Percentiles rank a stretch among this genome's conserved stretches.
Conservation (phyloP, 2,113 vertebrate species). For the Periophthalmodon schlosseri region DNA sequence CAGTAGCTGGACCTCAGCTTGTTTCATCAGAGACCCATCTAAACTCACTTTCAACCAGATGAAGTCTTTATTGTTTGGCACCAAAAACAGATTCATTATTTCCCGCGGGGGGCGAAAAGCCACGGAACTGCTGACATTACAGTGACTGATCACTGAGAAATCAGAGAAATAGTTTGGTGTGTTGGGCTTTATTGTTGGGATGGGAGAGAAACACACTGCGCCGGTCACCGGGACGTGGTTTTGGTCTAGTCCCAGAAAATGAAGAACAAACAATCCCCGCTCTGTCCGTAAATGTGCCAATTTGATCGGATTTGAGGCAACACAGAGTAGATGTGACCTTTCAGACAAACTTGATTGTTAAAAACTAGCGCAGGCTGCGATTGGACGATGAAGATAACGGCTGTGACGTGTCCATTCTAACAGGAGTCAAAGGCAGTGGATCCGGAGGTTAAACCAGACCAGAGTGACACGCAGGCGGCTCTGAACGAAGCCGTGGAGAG, state of each 20-base stretch:
- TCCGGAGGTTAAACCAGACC: conserved; percentile 43
- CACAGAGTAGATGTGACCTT: conserved; percentile 8
- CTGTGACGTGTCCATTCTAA: conserved; percentile 21
- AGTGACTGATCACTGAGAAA: conserved; percentile 44
- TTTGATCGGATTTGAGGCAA: conserved; percentile 26
- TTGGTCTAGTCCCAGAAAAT: conserved; percentile 26
- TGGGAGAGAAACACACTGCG: conserved; percentile 28
- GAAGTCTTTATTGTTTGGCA: conserved; percentile 63
- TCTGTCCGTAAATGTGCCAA: conserved; percentile 20
- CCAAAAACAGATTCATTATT: conserved; percentile 52
- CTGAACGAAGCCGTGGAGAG: conserved; percentile 38
- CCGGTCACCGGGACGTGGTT: conserved; percentile 21
- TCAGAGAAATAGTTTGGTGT: conserved; percentile 27
- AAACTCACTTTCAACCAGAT: conserved; percentile 56
- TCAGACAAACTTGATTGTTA: conserved; percentile 21
- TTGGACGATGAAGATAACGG: conserved; percentile 27
- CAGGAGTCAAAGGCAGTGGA: conserved; percentile 68
- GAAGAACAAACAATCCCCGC: conserved; percentile 21
- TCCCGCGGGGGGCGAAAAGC: conserved; percentile 36
- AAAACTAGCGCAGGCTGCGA: conserved; percentile 19
- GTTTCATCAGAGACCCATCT: conserved; percentile 58
- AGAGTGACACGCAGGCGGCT: conserved; percentile 34
- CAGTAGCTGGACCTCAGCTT: conserved; percentile 49
- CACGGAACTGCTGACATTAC: conserved; percentile 36
- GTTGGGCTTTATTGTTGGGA: conserved; percentile 14